phyloP scores from a whole-genome alignment of 1,140 invertebrate genomes.

The Ladona fulva region DNA sequence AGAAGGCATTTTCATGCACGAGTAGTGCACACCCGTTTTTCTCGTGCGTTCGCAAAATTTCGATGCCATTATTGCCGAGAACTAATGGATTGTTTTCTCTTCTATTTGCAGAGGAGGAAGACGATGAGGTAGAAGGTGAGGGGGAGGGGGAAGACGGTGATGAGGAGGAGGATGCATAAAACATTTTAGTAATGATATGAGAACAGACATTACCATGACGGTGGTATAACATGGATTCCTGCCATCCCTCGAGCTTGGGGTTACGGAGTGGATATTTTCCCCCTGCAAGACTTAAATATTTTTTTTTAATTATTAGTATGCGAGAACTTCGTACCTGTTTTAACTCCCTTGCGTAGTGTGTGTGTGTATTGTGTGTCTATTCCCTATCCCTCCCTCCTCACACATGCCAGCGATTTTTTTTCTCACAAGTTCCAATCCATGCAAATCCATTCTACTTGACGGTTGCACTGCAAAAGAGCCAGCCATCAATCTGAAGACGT shows the following conservation, averaged over 20 bases:
- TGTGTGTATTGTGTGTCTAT: conserved; percentile 9
- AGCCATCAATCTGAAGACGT: neutral
- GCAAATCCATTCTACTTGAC: neutral
- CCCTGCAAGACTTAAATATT: conserved; percentile 9
- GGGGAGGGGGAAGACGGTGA: conserved; percentile 48
- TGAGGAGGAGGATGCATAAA: conserved; percentile 44
- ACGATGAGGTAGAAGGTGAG: conserved; percentile 44
- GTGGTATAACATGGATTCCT: conserved; percentile 13
- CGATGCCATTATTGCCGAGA: too few relatives aligned
- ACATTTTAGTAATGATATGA: neutral
- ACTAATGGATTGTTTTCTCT: conserved; percentile 18
- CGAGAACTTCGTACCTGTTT: conserved; percentile 8
- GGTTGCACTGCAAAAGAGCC: neutral
- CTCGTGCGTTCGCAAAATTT: neutral
- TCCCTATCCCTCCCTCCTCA: neutral
- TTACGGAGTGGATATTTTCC: conserved; percentile 12
- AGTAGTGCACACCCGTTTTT: neutral
- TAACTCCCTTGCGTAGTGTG: conserved; percentile 7
- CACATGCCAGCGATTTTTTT: conserved; percentile 7
- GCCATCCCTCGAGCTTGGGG: conserved; percentile 14
- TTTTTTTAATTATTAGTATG: conserved; percentile 8
- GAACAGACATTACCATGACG: conserved; percentile 8
- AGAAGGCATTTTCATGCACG: too few relatives aligned
- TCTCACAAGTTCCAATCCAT: neutral
- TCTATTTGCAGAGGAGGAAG: conserved; percentile 49